phyloP scores from a whole-genome alignment of 2,888 invertebrate species.

The Papilio gigon region DNA sequence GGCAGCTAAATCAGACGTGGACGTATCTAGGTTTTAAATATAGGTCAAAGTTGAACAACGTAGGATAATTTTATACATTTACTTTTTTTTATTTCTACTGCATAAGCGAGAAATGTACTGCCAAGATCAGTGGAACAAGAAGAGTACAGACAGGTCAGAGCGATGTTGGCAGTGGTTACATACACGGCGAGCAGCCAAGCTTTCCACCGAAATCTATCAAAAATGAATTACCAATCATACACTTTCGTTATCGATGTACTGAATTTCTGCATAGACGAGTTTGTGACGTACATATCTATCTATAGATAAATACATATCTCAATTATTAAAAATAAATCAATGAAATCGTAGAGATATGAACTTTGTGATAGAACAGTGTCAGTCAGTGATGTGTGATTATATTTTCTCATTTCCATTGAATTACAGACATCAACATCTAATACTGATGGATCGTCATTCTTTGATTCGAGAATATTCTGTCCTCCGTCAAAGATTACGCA shows the following conservation, averaged over 20 bases:
- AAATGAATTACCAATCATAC: constrained; percentile 44
- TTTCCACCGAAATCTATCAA: constrained; percentile 43
- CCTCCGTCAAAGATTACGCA: not conserved
- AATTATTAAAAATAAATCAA: not conserved
- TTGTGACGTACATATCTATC: not conserved
- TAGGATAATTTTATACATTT: constrained; percentile 47
- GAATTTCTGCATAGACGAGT: constrained; percentile 20
- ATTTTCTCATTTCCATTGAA: no score
- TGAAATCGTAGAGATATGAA: not conserved
- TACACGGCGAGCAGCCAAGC: constrained; percentile 49
- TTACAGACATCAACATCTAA: not conserved
- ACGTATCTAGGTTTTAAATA: constrained; percentile 53
- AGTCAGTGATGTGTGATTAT: no score
- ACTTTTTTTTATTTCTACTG: constrained; percentile 52
- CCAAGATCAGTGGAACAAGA: constrained; percentile 58
- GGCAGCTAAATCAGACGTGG: constrained; percentile 46
- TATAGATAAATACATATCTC: no score
- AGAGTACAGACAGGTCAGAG: constrained; percentile 53
- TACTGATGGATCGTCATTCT: not conserved
- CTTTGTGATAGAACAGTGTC: no score
- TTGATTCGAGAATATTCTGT: not conserved
- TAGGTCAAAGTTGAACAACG: constrained; percentile 57
- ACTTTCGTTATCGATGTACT: constrained; percentile 28
- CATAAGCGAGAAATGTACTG: constrained; percentile 54
- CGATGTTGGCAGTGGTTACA: constrained; percentile 57